Evolutionary conservation across 1,140 invertebrate species (phyloP).

Genomic region (Meteorus sp.): DNA sequence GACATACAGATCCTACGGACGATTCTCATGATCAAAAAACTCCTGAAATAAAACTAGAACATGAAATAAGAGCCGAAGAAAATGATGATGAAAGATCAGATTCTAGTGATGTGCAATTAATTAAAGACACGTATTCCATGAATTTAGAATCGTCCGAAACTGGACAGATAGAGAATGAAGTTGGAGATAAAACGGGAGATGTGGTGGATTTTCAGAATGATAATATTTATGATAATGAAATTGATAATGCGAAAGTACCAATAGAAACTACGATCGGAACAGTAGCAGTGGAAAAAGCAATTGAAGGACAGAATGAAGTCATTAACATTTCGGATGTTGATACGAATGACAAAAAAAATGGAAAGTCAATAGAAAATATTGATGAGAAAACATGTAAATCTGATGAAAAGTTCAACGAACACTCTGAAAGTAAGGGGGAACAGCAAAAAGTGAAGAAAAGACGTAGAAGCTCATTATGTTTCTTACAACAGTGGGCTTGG

Average conservation of each 20-base stretch:
- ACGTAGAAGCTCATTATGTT: conserved; percentile 68
- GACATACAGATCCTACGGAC: conserved; percentile 44
- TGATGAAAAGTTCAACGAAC: conserved; percentile 49
- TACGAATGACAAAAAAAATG: conserved; percentile 30
- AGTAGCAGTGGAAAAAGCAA: conserved; percentile 30
- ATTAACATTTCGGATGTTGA: conserved; percentile 24
- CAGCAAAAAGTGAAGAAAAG: conserved; percentile 63
- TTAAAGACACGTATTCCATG: conserved; percentile 48
- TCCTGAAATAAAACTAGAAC: conserved; percentile 28
- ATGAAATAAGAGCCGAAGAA: conserved; percentile 32
- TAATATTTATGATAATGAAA: conserved; percentile 1
- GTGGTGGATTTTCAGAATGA: conserved; percentile 29
- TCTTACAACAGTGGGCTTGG: conserved; percentile 73
- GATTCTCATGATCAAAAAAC: conserved; percentile 34
- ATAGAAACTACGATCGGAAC: background rate
- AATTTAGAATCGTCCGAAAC: conserved; percentile 38
- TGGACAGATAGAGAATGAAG: conserved; percentile 31
- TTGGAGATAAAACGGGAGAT: conserved; percentile 25
- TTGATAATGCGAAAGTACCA: background rate
- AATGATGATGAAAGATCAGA: conserved; percentile 47
- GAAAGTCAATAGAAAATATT: conserved; percentile 29
- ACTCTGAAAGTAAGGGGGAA: conserved; percentile 52
- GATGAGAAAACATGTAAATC: conserved; percentile 34
- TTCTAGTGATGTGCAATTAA: conserved; percentile 48
- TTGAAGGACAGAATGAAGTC: conserved; percentile 30